Evolutionary conservation across 2,113 vertebrate genomes (phyloP), one percentile per base, ranked within the genome.

Genomic region (Brachypteracias leptosomus): DNA sequence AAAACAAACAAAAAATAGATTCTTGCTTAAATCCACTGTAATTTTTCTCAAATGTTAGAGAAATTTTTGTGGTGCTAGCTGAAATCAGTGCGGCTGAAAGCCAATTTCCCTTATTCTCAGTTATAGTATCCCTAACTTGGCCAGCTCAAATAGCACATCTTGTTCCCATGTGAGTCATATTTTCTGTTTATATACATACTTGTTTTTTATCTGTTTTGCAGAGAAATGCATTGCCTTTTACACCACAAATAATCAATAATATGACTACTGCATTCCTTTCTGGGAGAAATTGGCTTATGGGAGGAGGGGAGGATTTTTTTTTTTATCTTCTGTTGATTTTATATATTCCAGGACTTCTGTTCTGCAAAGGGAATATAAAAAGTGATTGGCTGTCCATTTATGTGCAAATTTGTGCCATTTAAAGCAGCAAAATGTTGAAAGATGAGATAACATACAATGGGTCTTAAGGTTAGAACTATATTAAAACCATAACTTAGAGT

Each of bases 31-130:
- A 68, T 55, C 7, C 19, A 20, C 49, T 42, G 33, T 24, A 44
- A 77, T 70, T 85, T 72, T 84, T 81, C 24, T 52, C n/a, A 33
- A 38, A 10, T n/a, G 26, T 21, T 72, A 71, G 22, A 87, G 13
- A 88, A 86, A 44, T 19, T 91, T 65, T 52, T 87, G 65, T 65
- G 26, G 25, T 58, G 25, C 90, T 81, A 84, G 36, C 55, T 90
- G 67, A 88, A 97, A 94, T 65, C 46, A 55, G 19, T 70, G 51
- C 93, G 61, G 36, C 55, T 86, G 61, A 94, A 92, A 90, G 42
- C 8, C 13, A 44, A 18, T 78, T 84, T 94, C 26, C 10, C 33
- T 70, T 68, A 22, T 61, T 44, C 21, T 77, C 38, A 88, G 59
- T n/a, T 84, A 54, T 28, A n/a, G 22, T 59, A 59, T 31, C 36